Conservation (phyloP, 2,113 vertebrate genomes). For the Brachypteracias leptosomus region DNA sequence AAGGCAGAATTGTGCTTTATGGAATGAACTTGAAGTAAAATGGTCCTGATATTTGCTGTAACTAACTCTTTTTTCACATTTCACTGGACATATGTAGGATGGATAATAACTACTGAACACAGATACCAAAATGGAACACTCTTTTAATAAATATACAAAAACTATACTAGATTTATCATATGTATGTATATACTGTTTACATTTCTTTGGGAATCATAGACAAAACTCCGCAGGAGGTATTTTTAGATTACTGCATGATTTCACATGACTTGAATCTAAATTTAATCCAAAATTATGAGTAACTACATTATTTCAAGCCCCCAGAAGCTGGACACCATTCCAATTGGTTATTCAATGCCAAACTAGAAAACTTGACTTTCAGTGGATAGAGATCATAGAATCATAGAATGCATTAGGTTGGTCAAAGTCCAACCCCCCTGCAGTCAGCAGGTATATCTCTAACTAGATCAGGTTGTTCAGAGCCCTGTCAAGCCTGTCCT, state of each 20-base stretch:
- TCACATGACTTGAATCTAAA: slow-evolving; percentile 39
- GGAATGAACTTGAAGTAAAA: neutral
- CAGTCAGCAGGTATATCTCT: no score
- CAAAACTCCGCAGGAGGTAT: neutral
- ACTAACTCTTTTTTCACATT: neutral
- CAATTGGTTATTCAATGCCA: neutral
- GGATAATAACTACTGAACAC: neutral
- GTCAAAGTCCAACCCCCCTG: no score
- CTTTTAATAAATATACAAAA: neutral
- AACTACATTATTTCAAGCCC: neutral
- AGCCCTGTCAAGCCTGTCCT: no score
- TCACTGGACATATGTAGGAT: neutral
- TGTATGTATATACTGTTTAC: neutral
- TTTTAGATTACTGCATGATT: slow-evolving; percentile 44
- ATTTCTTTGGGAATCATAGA: neutral
- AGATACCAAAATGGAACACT: neutral
- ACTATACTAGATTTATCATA: neutral
- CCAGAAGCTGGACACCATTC: neutral
- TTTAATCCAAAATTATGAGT: slow-evolving; percentile 27
- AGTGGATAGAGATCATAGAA: neutral
- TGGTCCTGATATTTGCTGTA: neutral
- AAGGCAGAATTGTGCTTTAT: neutral
- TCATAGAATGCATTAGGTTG: no score
- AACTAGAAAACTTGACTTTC: neutral
- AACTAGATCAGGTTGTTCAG: no score